These are phyloP conservation scores for Sarcophaga rosellei DNA, from an alignment of 2,888 invertebrate genomes.

Conservation along the genomic window DNA sequence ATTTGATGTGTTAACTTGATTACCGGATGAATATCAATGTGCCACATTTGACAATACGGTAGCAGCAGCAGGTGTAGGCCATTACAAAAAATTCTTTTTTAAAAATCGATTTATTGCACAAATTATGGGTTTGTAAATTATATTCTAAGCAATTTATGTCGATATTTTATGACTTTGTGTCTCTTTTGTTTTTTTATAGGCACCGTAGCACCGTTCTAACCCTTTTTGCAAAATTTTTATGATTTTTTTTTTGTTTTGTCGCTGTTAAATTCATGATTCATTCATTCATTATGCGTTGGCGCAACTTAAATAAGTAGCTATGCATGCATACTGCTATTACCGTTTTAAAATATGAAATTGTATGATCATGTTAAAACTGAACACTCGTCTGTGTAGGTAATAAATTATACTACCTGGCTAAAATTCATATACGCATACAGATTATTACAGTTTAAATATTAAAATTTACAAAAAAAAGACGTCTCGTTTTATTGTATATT, in stretches of 20 bases:
- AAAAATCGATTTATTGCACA: slow-evolving; percentile 62
- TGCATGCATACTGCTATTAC: slow-evolving; percentile 15
- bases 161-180: slow-evolving; percentile 44
- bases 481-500: no score
- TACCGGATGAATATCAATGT: slow-evolving; percentile 21
- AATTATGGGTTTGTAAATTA: slow-evolving; percentile 61
- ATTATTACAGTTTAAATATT: slow-evolving; percentile 49
- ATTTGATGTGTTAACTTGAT: slow-evolving; percentile 61
- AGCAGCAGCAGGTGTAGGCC: slow-evolving; percentile 39
- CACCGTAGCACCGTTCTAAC: slow-evolving; percentile 47
- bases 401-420: slow-evolving; percentile 47
- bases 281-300: no score
- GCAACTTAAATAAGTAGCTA: no score
- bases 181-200: slow-evolving; percentile 5
- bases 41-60: background rate
- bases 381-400: slow-evolving; percentile 32
- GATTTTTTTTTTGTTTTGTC: background rate
- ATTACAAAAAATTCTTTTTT: slow-evolving; percentile 36
- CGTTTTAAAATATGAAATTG: slow-evolving; percentile 19
- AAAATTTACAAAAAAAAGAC: slow-evolving; percentile 39
- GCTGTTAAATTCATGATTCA: background rate
- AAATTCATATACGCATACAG: slow-evolving; percentile 38
- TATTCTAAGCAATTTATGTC: slow-evolving; percentile 62
- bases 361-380: slow-evolving; percentile 17
- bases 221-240: slow-evolving; percentile 39